Conservation (phyloP, 2,113 vertebrate genomes). For the Edolisoma coerulescens region DNA sequence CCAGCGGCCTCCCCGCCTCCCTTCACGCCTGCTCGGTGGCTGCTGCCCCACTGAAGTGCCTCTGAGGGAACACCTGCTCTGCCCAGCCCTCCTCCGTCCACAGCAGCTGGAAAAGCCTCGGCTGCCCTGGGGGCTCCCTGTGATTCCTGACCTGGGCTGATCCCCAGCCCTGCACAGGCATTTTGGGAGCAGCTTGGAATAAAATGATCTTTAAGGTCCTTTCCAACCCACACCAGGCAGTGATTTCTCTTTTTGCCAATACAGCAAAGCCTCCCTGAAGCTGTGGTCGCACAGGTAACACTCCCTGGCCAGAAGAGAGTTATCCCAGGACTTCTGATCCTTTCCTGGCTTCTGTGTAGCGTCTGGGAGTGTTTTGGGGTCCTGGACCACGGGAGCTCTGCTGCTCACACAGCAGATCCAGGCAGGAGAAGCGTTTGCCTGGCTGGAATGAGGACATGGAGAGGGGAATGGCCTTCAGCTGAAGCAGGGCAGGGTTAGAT, state of each 20-base stretch:
- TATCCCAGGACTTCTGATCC: neutral
- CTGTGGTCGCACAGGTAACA: rapidly evolving
- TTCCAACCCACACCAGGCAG: neutral
- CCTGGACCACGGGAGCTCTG: too few species aligned
- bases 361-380: neutral
- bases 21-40: neutral
- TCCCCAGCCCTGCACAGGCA: neutral
- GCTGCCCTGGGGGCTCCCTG: neutral
- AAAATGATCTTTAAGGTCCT: neutral
- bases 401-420: too few species aligned
- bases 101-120: neutral
- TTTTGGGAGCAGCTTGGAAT: neutral
- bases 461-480: neutral
- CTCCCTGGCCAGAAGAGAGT: neutral
- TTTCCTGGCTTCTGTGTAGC: neutral
- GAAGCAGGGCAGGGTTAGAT: neutral
- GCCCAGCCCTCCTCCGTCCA: neutral
- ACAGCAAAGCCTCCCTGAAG: neutral
- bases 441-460: neutral
- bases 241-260: neutral
- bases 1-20: neutral
- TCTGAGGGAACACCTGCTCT: neutral
- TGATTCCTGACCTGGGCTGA: too few species aligned
- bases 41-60: neutral
- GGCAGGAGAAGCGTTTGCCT: neutral